Base-by-base conservation (phyloP, 2,797 vertebrate genomes). In the Siniperca obscura region DNA sequence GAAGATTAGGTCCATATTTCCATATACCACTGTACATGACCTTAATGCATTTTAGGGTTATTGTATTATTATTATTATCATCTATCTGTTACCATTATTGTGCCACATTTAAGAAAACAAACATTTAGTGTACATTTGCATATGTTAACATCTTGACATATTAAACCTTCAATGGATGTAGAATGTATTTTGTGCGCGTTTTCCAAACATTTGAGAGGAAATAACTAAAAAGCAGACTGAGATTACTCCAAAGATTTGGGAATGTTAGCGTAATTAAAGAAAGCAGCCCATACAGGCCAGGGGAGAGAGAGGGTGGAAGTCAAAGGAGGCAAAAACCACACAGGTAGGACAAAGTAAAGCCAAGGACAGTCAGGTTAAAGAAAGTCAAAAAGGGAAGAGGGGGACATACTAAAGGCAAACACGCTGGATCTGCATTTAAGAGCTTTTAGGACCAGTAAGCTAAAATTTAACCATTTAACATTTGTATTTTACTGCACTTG, bases 291-390 rank as follows among this genome's bases (percentile, higher is more conserved):
- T 36, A 80, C 4, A 82, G 78, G 65, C 12, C 89, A 93, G 89
- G 73, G 78, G 80, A 90, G 86, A 90, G 87, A 88, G 69, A 91
- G 86, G 87, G 86, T 76, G 78, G 92, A 95, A 95, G 93, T 94
- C 94, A 95, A 94, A 95, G 92, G 93, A 95, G 94, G 88, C 84
- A 80, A 86, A 91, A 82, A 80, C 42, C 76, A 91, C 64, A 83
- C 50, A 84, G 62, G 74, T 56, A 55, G 72, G 50, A 87, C 30
- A 83, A 78, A 89, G 70, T 65, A 48, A 14, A 89, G 72, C 53
- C 56, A 89, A 76, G 42, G 60, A 84, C 69, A 90, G 69, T 50
- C 56, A 64, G 48, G 70, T 84, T 75, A 87, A 83, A 85, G 71
- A 42, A 70, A 70, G 48, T 52, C 21, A 74, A 76, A 30, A 61